Percentiles rank a stretch among this genome's conserved stretches.
phyloP scores from a whole-genome alignment of 2,888 invertebrate species.

The Calameuta idolon region DNA sequence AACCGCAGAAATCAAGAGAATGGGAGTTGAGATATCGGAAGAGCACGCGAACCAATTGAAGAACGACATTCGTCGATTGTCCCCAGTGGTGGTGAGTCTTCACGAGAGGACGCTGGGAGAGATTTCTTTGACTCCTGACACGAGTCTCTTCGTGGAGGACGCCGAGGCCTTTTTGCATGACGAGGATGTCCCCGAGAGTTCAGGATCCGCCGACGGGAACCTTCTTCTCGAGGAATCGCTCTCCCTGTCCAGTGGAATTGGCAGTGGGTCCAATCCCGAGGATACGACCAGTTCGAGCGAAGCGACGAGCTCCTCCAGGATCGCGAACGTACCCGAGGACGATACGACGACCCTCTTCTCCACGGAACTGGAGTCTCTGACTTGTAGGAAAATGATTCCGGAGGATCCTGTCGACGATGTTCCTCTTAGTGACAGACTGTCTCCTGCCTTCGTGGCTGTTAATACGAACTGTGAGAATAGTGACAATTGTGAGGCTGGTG shows the following conservation, averaged over 20 bases:
- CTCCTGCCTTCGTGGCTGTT: not conserved
- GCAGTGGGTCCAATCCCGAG: conserved; percentile 9
- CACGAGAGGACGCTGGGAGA: conserved; percentile 62
- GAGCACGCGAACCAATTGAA: conserved; percentile 56
- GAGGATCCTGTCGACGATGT: not conserved
- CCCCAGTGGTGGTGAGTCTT: conserved; percentile 60
- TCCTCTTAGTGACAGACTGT: not conserved
- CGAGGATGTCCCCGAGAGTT: not conserved
- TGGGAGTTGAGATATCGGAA: conserved; percentile 61
- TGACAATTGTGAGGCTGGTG: not conserved
- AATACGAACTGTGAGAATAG: not conserved
- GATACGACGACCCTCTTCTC: not conserved
- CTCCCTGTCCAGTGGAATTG: not conserved
- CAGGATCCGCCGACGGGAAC: not conserved
- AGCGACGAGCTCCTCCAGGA: not conserved
- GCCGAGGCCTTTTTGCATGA: not conserved
- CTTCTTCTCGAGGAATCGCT: not conserved
- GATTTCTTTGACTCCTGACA: conserved; percentile 55
- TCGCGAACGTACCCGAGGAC: not conserved
- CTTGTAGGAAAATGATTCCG: not conserved
- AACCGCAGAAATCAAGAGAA: conserved; percentile 53
- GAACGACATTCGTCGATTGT: conserved; percentile 59
- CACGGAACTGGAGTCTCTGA: not conserved
- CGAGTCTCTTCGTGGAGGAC: conserved; percentile 31
- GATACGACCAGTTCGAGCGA: not conserved